Conservation (phyloP, 2,113 vertebrate species). For the Nicator chloris region DNA sequence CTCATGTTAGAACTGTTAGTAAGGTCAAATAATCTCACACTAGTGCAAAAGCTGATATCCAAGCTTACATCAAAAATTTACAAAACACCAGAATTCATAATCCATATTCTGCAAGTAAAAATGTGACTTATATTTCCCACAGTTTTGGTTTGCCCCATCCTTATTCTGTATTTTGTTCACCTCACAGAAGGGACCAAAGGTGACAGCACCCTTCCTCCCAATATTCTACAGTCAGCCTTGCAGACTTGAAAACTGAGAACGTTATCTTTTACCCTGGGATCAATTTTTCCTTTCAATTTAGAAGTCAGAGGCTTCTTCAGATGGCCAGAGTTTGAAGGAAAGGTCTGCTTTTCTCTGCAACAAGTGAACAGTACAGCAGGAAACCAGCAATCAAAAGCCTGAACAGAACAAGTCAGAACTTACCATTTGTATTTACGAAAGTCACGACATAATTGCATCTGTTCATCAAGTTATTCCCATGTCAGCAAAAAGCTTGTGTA, state of each 20-base stretch:
- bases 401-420: not conserved
- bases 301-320: not conserved
- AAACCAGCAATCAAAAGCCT: not conserved
- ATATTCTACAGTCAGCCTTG: not conserved
- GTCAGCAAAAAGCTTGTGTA: not conserved
- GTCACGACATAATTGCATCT: not conserved
- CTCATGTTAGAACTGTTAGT: not conserved
- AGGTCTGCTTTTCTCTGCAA: not conserved
- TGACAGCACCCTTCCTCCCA: not conserved
- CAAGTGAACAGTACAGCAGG: not conserved
- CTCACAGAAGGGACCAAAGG: not conserved
- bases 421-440: not conserved
- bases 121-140: not conserved
- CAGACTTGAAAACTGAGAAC: not conserved
- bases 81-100: not conserved
- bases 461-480: not conserved
- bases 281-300: constrained; percentile 18
- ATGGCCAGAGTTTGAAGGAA: not conserved
- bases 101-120: not conserved
- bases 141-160: not conserved
- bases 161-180: not conserved
- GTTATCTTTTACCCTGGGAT: not conserved
- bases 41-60: not conserved
- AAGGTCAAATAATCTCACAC: not conserved
- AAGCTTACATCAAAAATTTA: not conserved